Base-by-base conservation (phyloP, 1,140 invertebrate genomes). In the Drosophila lacteicornis region DNA sequence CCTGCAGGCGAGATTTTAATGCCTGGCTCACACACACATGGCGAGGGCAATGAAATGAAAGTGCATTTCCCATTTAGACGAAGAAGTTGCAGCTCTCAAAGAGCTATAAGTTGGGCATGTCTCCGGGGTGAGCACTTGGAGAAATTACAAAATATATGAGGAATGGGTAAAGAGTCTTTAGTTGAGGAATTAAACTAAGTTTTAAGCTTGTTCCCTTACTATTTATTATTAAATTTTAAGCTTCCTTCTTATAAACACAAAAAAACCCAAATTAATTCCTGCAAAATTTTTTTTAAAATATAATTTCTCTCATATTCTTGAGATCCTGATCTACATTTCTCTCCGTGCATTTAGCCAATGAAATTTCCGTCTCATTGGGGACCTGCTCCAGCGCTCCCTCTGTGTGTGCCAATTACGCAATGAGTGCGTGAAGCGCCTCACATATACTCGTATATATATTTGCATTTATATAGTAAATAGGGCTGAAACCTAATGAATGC, bases 1-100 rank as follows among this genome's bases (percentile, higher is more conserved):
- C 61, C 60, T 33, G 38, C 12, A 67, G 49, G 49, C 17, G 17
- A 78, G 53, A 63, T 60, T 49, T 74, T 49, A 59, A 56, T 57
- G 67, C 46, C 5, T 5, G 19, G 19, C 19, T 2, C 19, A 22
- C 51, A 27, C 47, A 63, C 46, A 47, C 50, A 81, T 63, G 65
- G 42, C 30, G 60, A 61, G 80, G 61, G 60, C 59, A 75, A 69
- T 78, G 65, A 68, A 81, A 79, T 75, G 82, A 75, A 79, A 86
- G 74, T 74, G 63, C 80, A 68, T 53, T 55, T 45, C 30, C 47
- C 67, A 82, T 86, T 86, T 79, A 59, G 67, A 68, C 43, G 45
- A 45, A 68, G 42, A 49, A 42, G 47, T 46, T 60, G 60, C 57
- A 43, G 57, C 45, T 25, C 59, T 62, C 51, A 45, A 80, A 49